Conservation (phyloP, 2,797 vertebrate genomes). For the Myoxocephalus aenaeus region DNA sequence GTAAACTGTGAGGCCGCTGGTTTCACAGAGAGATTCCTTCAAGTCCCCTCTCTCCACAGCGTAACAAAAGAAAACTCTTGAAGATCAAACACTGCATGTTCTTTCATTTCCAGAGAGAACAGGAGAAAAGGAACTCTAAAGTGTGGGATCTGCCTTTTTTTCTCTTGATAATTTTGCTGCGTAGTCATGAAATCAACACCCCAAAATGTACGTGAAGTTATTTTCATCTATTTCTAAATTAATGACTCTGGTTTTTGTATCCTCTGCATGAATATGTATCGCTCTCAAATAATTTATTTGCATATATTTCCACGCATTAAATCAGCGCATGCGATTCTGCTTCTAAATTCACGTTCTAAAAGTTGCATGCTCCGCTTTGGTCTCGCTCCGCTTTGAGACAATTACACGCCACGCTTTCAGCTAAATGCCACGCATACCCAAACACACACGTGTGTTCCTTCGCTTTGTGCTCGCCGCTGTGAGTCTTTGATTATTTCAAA, state of each 20-base stretch:
- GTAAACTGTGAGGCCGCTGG: background rate
- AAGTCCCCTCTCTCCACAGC: background rate
- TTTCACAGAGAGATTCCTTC: slow-evolving; percentile 17
- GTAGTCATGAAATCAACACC: slow-evolving; percentile 19
- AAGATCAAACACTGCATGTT: slow-evolving; percentile 16
- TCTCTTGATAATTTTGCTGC: slow-evolving; percentile 10
- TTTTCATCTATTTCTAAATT: slow-evolving; percentile 28
- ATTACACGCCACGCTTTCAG: slow-evolving; percentile 45
- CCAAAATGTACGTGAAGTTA: slow-evolving; percentile 8
- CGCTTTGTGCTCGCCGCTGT: slow-evolving; percentile 44
- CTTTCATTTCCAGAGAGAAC: slow-evolving; percentile 32
- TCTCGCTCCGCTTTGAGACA: slow-evolving; percentile 52
- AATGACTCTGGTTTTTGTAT: slow-evolving; percentile 35
- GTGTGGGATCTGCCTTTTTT: background rate
- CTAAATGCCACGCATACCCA: slow-evolving; percentile 15
- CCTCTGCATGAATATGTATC: slow-evolving; percentile 56
- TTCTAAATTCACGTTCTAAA: slow-evolving; percentile 38
- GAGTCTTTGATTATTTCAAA: slow-evolving; percentile 37
- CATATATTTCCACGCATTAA: slow-evolving; percentile 60
- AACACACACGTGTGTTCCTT: slow-evolving; percentile 23
- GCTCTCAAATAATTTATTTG: slow-evolving; percentile 52
- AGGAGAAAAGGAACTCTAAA: slow-evolving; percentile 2
- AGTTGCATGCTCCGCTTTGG: slow-evolving; percentile 49
- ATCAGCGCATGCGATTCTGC: background rate
- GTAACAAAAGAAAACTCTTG: slow-evolving; percentile 9